Base-by-base conservation (phyloP, 1,140 invertebrate genomes). In the Callitettix versicolor region DNA sequence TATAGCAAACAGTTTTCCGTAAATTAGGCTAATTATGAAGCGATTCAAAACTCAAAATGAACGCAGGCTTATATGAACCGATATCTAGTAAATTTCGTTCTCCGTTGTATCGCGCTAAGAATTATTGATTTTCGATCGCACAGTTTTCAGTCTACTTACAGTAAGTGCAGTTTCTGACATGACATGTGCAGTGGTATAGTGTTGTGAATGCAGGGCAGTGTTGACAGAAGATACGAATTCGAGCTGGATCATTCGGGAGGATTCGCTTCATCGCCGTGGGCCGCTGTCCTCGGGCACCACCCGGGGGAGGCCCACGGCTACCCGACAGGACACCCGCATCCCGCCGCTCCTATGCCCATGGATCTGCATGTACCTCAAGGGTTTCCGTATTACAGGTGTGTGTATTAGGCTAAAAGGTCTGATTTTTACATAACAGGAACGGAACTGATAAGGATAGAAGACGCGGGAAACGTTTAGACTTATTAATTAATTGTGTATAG, bases 361-460 rank as follows among this genome's bases (percentile, higher is more conserved):
- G 87, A 90, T 68, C 76, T 91, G 52, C 87, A 91, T 72, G 85
- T 90, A 65, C 84, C 87, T 11, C 87, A 89, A 66, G 85, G 85
- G 53, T 91, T 90, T 67, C 84, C 86, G 43, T 91, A 90, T 71
- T 91, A 90, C 71, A 84, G 87, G 88, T 91, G 69, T 76, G 73
- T 69, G 64, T 21, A 43, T 47, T n/a, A n/a, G n/a, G n/a, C n/a
- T n/a, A n/a, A n/a, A n/a, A n/a, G n/a, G n/a, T n/a, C n/a, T n/a
- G n/a, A n/a, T n/a, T n/a, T n/a, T n/a, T n/a, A n/a, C n/a, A n/a
- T n/a, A n/a, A n/a, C n/a, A n/a, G n/a, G n/a, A n/a, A n/a, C n/a
- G n/a, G n/a, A n/a, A n/a, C n/a, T n/a, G n/a, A n/a, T n/a, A n/a
- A n/a, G n/a, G n/a, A n/a, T n/a, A n/a, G n/a, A n/a, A n/a, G n/a